Evolutionary conservation across 1,140 invertebrate species (phyloP).

Genomic region (Bombus sylvicola): DNA sequence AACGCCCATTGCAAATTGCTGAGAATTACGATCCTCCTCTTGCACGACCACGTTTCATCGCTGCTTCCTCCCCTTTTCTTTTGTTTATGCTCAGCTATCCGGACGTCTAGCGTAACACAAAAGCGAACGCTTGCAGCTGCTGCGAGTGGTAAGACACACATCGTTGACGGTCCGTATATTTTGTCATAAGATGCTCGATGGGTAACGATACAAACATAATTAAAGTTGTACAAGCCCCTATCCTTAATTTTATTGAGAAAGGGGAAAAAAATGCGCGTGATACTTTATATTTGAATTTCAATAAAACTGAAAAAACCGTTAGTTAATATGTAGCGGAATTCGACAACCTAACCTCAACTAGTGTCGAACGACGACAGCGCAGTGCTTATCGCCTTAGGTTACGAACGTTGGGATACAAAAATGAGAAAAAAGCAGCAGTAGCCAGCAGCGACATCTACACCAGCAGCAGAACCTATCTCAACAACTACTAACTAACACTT

Average conservation of each 20-base stretch:
- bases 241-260: neutral
- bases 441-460: too few relatives aligned
- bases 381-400: too few relatives aligned
- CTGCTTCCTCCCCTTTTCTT: neutral
- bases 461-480: too few relatives aligned
- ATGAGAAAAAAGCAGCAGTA: too few relatives aligned
- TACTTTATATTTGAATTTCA: neutral
- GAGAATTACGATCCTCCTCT: neutral
- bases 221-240: neutral
- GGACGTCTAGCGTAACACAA: conserved; percentile 15
- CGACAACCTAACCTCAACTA: too few relatives aligned
- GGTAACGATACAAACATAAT: neutral
- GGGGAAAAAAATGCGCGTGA: too few relatives aligned
- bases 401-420: too few relatives aligned
- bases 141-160: conserved; percentile 9
- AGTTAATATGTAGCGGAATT: neutral
- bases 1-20: neutral
- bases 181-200: neutral
- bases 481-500: too few relatives aligned
- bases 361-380: too few relatives aligned
- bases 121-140: conserved; percentile 39
- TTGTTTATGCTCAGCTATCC: conserved; percentile 3
- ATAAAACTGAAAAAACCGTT: neutral
- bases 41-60: conserved; percentile 4
- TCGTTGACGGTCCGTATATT: conserved; percentile 41